Conservation (phyloP, 2,797 vertebrate genomes). For the Acropternis orthonyx region DNA sequence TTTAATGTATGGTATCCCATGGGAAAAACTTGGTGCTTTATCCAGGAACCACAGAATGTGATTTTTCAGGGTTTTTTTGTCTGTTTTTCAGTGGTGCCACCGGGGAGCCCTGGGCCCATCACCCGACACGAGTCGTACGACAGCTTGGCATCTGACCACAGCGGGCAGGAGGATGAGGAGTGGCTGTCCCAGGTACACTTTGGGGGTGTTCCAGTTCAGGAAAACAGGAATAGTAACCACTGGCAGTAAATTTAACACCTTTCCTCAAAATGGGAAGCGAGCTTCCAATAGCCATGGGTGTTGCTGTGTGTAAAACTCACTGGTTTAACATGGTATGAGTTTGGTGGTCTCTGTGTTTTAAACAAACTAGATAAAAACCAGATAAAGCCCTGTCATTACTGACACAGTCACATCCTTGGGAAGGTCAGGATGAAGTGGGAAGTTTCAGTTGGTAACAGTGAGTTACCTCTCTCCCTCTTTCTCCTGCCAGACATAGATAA, state of each 20-base stretch:
- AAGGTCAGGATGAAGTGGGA: not conserved
- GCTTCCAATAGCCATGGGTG: not conserved
- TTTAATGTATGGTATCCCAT: not conserved
- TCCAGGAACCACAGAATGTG: not conserved
- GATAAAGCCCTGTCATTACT: not conserved
- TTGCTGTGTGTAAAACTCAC: not conserved
- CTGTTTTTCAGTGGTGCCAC: constrained; percentile 82
- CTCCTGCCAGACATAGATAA: not conserved
- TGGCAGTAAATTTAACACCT: not conserved
- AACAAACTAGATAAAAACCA: not conserved
- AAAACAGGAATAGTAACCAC: accelerated
- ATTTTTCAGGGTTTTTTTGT: not conserved
- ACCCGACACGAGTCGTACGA: constrained; percentile 92
- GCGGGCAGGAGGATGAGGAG: constrained; percentile 94
- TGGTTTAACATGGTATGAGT: accelerated
- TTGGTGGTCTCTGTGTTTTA: not conserved
- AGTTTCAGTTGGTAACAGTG: not conserved
- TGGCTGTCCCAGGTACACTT: constrained; percentile 97
- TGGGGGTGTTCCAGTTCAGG: accelerated
- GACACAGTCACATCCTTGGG: not conserved
- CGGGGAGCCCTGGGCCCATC: constrained; percentile 90
- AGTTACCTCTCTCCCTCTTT: not conserved
- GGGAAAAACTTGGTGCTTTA: not conserved
- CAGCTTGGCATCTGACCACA: constrained; percentile 92
- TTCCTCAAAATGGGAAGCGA: not conserved